Base-by-base conservation (phyloP, 2,888 invertebrate genomes). In the Arge pagana region DNA sequence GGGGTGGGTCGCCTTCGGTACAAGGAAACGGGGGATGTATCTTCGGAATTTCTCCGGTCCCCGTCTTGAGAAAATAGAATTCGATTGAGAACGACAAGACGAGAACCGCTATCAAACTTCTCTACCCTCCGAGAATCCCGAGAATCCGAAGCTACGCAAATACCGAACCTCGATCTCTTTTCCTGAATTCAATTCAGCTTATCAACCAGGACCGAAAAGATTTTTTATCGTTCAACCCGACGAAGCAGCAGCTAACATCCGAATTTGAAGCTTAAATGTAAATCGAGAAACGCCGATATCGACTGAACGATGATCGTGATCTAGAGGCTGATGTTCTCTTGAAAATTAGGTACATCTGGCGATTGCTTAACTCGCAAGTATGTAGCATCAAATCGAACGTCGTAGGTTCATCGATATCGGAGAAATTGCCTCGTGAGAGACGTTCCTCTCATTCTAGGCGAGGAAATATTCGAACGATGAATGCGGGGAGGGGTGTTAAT, bases 41-140 rank as follows among this genome's bases (percentile, higher is more conserved):
- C 74, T 74, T 67, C 67, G 74, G 74, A 74, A 75, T 75, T 61
- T 65, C 63, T 45, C 40, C 33, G 10, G 36, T 50, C 61, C 61
- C 56, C 54, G 56, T 61, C 60, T 59, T 55, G 67, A 64, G 68
- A 66, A 74, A 72, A 68, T 71, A 63, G 71, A 71, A 72, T 74
- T 69, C 74, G 70, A 76, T 75, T 67, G 74, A 63, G 67, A 71
- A 68, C 64, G 69, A 70, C 68, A 66, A 62, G 67, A 57, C 57
- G 60, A 57, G 52, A 31, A 42, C 50, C 35, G 42, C 42, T 43
- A 43, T 50, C 50, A 50, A 50, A 31, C 21, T 55, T 56, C 50
- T 48, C 24, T 30, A 36, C 53, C 51, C 61, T 60, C 56, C 39
- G 62, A 61, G 72, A 74, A 75, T 74, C 61, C 63, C 53, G 63